phyloP scores from a whole-genome alignment of 2,888 invertebrate species.

The Buathra laborator region DNA sequence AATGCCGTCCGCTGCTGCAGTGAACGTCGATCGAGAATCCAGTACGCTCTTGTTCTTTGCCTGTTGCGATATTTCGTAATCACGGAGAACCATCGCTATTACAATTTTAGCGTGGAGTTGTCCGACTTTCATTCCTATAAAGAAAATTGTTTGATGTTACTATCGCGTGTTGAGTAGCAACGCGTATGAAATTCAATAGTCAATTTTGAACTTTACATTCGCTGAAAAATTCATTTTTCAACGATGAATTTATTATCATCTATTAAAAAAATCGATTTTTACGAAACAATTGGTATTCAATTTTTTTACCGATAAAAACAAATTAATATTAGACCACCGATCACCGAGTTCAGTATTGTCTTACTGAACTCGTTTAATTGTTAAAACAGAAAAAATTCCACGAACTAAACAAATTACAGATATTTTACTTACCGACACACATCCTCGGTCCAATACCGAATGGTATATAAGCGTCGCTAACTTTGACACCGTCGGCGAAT shows the following conservation, averaged over 20 bases:
- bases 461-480: slow-evolving; percentile 80
- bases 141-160: neutral
- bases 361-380: too few relatives aligned
- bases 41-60: slow-evolving; percentile 72
- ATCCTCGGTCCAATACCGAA: slow-evolving; percentile 79
- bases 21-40: slow-evolving; percentile 79
- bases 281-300: neutral
- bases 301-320: too few relatives aligned
- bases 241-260: neutral
- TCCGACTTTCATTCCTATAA: slow-evolving; percentile 77
- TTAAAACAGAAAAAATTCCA: too few relatives aligned
- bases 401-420: neutral
- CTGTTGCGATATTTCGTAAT: slow-evolving; percentile 77
- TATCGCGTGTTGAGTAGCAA: neutral
- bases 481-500: slow-evolving; percentile 73
- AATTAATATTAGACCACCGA: too few relatives aligned
- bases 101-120: slow-evolving; percentile 80
- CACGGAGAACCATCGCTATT: slow-evolving; percentile 75
- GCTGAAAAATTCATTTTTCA: too few relatives aligned
- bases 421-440: slow-evolving; percentile 77
- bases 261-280: neutral
- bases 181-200: neutral
- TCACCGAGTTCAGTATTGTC: too few relatives aligned
- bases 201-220: too few relatives aligned
- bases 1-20: slow-evolving; percentile 79